These are phyloP conservation scores for Sinohyriopsis cumingii DNA, from an alignment of 2,888 invertebrate species.

Conservation along the genomic window DNA sequence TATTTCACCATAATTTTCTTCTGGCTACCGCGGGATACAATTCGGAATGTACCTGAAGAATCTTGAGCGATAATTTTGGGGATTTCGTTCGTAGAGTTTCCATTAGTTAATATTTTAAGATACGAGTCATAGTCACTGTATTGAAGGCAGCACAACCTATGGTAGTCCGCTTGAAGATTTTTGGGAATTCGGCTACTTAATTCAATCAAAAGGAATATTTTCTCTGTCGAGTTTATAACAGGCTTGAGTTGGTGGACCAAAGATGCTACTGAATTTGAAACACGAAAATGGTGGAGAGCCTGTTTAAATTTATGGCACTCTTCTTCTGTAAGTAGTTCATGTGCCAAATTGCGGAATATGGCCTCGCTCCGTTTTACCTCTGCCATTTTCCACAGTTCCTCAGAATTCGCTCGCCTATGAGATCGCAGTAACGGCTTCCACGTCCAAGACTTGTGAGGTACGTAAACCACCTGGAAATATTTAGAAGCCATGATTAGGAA, in stretches of 20 bases:
- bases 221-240: conserved; percentile 53
- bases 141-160: conserved; percentile 55
- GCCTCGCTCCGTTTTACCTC: conserved; percentile 40
- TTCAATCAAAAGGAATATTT: conserved; percentile 57
- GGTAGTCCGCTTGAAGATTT: conserved; percentile 54
- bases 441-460: conserved; percentile 38
- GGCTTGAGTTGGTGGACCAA: conserved; percentile 53
- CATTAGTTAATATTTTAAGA: conserved; percentile 47
- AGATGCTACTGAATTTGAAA: conserved; percentile 51
- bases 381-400: conserved; percentile 26
- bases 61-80: conserved; percentile 55
- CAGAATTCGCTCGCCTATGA: conserved; percentile 14
- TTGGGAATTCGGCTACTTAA: conserved; percentile 49
- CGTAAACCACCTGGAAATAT: conserved; percentile 43
- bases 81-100: conserved; percentile 41
- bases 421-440: conserved; percentile 48
- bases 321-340: conserved; percentile 48
- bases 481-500: not conserved
- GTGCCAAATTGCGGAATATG: conserved; percentile 51
- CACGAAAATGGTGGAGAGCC: conserved; percentile 56
- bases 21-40: conserved; percentile 52
- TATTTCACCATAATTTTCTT: conserved; percentile 39
- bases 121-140: conserved; percentile 56
- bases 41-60: conserved; percentile 51
- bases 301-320: conserved; percentile 53